Percentiles rank a stretch among this genome's conserved stretches.
phyloP scores from a whole-genome alignment of 2,797 vertebrate species.

The Pseudomugil gertrudae region DNA sequence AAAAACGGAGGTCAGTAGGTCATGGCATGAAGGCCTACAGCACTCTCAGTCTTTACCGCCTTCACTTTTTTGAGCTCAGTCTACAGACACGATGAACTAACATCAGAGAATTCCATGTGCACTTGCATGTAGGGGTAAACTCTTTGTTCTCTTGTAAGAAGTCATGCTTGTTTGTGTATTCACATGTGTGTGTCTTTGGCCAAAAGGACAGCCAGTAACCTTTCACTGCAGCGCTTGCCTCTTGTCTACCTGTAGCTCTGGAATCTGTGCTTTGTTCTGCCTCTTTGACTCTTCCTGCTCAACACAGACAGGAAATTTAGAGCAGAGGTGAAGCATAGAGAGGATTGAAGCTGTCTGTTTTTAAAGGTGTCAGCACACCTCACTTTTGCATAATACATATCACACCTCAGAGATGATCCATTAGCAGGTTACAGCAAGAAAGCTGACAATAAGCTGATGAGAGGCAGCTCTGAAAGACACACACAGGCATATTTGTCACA shows the following conservation, averaged over 20 bases:
- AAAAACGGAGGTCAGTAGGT: slow-evolving; percentile 49
- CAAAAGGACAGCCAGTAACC: slow-evolving; percentile 57
- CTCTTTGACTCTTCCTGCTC: slow-evolving; percentile 64
- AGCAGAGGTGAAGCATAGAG: slow-evolving; percentile 63
- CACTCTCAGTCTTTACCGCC: slow-evolving; percentile 34
- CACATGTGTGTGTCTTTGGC: slow-evolving; percentile 16
- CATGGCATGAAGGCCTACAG: slow-evolving; percentile 40
- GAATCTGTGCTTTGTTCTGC: slow-evolving; percentile 67
- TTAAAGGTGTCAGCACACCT: slow-evolving; percentile 80
- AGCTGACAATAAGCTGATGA: slow-evolving; percentile 68
- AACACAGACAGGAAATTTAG: slow-evolving; percentile 37
- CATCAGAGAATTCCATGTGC: slow-evolving; percentile 36
- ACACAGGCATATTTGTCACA: slow-evolving; percentile 28
- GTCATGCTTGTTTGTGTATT: slow-evolving; percentile 34
- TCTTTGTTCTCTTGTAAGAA: slow-evolving; percentile 14
- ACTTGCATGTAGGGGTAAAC: slow-evolving; percentile 37
- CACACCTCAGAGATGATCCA: slow-evolving; percentile 83
- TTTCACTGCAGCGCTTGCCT: slow-evolving; percentile 54
- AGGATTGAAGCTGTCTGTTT: slow-evolving; percentile 72
- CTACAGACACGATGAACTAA: slow-evolving; percentile 40
- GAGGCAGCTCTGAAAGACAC: slow-evolving; percentile 46
- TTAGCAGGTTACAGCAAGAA: slow-evolving; percentile 78
- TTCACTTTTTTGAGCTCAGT: slow-evolving; percentile 49
- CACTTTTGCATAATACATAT: slow-evolving; percentile 84
- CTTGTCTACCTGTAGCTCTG: slow-evolving; percentile 69